Base-by-base conservation (phyloP, 2,888 invertebrate species). In the Anarsia innoxiella region DNA sequence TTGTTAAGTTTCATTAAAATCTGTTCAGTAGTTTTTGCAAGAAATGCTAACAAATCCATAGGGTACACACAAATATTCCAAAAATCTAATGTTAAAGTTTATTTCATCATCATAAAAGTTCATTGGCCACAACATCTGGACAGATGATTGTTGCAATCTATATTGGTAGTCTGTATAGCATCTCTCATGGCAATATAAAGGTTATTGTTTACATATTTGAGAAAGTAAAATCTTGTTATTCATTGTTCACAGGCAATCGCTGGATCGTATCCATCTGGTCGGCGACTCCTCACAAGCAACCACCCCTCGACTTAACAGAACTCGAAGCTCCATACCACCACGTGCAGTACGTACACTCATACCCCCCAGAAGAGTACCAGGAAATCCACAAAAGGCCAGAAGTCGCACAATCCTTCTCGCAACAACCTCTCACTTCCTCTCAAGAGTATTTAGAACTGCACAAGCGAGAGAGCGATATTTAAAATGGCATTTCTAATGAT, bases 191-290 rank as follows among this genome's bases (percentile, higher is more conserved):
- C n/a, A n/a, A n/a, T n/a, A n/a, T n/a, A n/a, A n/a, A n/a, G n/a
- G n/a, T n/a, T n/a, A n/a, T n/a, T n/a, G n/a, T n/a, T n/a, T n/a
- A n/a, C n/a, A n/a, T n/a, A n/a, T n/a, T n/a, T n/a, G n/a, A n/a
- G n/a, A n/a, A n/a, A n/a, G n/a, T n/a, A n/a, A n/a, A n/a, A n/a
- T n/a, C n/a, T n/a, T n/a, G n/a, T n/a, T n/a, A n/a, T n/a, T n/a
- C n/a, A n/a, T n/a, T n/a, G 6, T 40, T 61, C 66, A 16, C 62
- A 92, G 94, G 94, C 32, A 95, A 93, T 67, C 92, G 93, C 58
- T 94, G 93, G 93, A 78, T 95, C 41, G 89, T 93, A 11, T 91
- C 94, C 1, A 86, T 95, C 66, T 95, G 93, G 93, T 91, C 94
- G 1, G 87, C 92, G 23, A 91, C 93, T 3, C 94, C 95, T 0